Percentiles rank a stretch among this genome's conserved stretches.
Evolutionary conservation across 2,888 invertebrate species (phyloP).

Genomic region (Rotaria socialis): DNA sequence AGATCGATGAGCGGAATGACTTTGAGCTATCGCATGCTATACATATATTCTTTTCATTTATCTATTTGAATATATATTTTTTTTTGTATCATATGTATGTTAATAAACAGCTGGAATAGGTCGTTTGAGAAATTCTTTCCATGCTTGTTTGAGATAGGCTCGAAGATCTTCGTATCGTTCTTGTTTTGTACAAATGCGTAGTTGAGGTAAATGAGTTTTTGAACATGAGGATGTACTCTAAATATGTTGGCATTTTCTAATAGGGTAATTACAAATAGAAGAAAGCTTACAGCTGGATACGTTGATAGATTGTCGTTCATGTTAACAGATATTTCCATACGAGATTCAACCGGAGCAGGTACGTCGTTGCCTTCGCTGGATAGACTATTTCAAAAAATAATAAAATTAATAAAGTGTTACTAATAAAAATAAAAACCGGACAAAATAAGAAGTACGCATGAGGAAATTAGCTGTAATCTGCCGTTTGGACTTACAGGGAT

Average conservation of each 20-base stretch:
- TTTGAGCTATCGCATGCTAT: no score
- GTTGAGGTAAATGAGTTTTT: background rate
- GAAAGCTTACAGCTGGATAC: background rate
- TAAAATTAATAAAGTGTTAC: background rate
- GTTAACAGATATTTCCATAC: background rate
- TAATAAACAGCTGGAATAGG: background rate
- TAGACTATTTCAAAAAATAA: background rate
- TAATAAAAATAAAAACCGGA: background rate
- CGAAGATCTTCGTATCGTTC: constrained; percentile 23
- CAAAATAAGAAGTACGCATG: background rate
- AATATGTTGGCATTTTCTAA: background rate
- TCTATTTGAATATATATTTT: no score
- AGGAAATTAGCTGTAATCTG: no score
- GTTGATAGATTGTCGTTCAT: background rate
- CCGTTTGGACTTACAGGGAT: no score
- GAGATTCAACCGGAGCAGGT: background rate
- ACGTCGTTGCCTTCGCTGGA: background rate
- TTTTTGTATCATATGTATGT: background rate
- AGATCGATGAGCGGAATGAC: no score
- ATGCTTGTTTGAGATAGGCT: constrained; percentile 21
- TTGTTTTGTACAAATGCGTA: background rate
- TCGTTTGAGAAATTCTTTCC: constrained; percentile 13
- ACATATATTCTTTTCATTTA: no score
- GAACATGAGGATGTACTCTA: background rate
- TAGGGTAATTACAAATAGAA: background rate